These are phyloP conservation scores for Montipora efflorescens DNA, from an alignment of 64 coral and sea anemone species.

Conservation along the genomic window DNA sequence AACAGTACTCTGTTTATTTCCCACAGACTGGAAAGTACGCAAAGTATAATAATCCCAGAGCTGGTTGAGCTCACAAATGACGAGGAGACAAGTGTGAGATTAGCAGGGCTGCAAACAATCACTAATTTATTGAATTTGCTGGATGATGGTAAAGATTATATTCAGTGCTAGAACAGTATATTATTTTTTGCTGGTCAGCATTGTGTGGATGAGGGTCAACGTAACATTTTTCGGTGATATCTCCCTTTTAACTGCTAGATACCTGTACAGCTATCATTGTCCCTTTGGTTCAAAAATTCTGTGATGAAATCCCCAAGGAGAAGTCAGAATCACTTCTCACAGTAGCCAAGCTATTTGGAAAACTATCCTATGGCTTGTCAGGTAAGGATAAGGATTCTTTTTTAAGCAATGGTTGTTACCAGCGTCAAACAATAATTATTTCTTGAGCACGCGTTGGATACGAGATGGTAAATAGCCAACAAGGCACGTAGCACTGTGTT, in stretches of 20 bases:
- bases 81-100: slow-evolving; percentile 91
- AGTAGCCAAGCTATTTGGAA: slow-evolving; percentile 93
- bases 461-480: no score
- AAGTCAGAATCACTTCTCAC: slow-evolving; percentile 73
- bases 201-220: background rate
- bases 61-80: slow-evolving; percentile 98
- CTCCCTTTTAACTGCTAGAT: slow-evolving; percentile 44
- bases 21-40: slow-evolving; percentile 87
- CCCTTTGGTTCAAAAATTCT: slow-evolving; percentile 93
- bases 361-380: slow-evolving; percentile 93
- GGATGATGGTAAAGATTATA: slow-evolving; percentile 83
- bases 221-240: background rate
- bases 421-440: no score
- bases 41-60: slow-evolving; percentile 92
- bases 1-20: background rate
- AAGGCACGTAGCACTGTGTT: no score
- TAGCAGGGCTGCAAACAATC: slow-evolving; percentile 95
- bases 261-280: slow-evolving; percentile 85
- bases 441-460: no score
- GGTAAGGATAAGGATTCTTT: slow-evolving; percentile 26
- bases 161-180: background rate
- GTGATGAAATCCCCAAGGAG: slow-evolving; percentile 75
- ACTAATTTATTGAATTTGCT: slow-evolving; percentile 92
- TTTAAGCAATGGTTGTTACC: background rate
- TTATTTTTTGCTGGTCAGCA: background rate